Evolutionary conservation across 2,797 vertebrate species (phyloP), one percentile per base, ranked within the genome.

Genomic region (Lepilemur septentrionalis): DNA sequence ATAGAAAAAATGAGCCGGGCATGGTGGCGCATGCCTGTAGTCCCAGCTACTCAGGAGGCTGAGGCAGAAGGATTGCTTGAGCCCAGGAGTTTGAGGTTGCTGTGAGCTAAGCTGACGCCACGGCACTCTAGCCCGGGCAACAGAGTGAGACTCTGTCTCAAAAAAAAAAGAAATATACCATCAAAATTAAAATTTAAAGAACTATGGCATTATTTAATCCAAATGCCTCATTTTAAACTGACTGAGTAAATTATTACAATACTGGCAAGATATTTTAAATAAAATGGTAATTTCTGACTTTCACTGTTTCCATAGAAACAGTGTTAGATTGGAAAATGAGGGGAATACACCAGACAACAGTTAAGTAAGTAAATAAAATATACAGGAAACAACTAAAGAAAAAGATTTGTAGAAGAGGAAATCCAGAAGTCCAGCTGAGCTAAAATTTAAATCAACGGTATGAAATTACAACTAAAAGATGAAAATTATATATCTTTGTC

Each of bases 301-400:
- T 38, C 38, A 38, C 38, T 38, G 38, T 38, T 38, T 35, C 48
- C 73, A 89, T 3, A 89, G 38, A 78, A 94, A 70, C n/a, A 79
- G 15, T 69, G 35, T 55, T 76, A 59, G 35, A 38, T 2, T 89
- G 41, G 41, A 23, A 91, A 59, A 91, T 43, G 14, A 91, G 43
- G 63, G 76, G n/a, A 85, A 38, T 76, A 93, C 4, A 73, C 59
- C 65, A 84, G 17, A 18, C 55, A 90, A 80, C 14, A 82, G 17
- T 55, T 55, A 73, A n/a, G 46, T 55, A 73, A 91, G 59, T 82
- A 91, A 90, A 75, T 92, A 69, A 90, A 69, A 86, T 38, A 90
- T 35, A 23, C 10, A 79, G 59, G 32, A 46, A 79, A 80, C 61
- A 72, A 41, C 3, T 80, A 80, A 5, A n/a, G 59, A 86, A 73